Percentiles rank a stretch among this genome's conserved stretches.
phyloP scores from a whole-genome alignment of 2,113 vertebrate species.

The Heterotilapia buettikoferi region DNA sequence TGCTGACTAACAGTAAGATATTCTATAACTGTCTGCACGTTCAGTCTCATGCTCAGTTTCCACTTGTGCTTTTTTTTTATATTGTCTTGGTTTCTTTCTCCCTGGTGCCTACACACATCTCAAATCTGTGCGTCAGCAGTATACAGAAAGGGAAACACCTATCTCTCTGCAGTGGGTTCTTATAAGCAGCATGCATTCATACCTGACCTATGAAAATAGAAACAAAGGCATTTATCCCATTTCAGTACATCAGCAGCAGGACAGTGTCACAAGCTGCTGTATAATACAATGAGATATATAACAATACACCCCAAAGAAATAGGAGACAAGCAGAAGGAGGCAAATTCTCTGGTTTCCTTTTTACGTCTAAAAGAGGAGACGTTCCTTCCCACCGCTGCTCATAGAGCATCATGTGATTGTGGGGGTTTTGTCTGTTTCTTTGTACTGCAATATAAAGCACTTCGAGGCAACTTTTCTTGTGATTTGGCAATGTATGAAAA shows the following conservation, averaged over 20 bases:
- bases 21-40: not conserved
- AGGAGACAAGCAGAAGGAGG: not conserved
- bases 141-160: not conserved
- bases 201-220: not conserved
- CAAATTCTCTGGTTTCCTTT: not conserved
- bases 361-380: not conserved
- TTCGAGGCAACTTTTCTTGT: not conserved
- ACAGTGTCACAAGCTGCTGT: not conserved
- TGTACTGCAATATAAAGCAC: fast-evolving
- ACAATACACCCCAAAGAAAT: not conserved
- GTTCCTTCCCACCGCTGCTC: not conserved
- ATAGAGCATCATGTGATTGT: not conserved
- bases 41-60: not conserved
- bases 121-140: not conserved
- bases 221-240: not conserved
- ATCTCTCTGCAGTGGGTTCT: not conserved
- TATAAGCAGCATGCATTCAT: not conserved
- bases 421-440: not conserved
- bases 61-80: not conserved
- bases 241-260: not conserved
- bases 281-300: not conserved
- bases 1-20: not conserved
- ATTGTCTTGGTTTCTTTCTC: not conserved
- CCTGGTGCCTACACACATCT: not conserved
- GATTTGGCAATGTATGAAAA: not conserved